Percentiles rank a stretch among this genome's conserved stretches.
phyloP scores from a whole-genome alignment of 1,140 invertebrate genomes.

The Brachionus koreanus region DNA sequence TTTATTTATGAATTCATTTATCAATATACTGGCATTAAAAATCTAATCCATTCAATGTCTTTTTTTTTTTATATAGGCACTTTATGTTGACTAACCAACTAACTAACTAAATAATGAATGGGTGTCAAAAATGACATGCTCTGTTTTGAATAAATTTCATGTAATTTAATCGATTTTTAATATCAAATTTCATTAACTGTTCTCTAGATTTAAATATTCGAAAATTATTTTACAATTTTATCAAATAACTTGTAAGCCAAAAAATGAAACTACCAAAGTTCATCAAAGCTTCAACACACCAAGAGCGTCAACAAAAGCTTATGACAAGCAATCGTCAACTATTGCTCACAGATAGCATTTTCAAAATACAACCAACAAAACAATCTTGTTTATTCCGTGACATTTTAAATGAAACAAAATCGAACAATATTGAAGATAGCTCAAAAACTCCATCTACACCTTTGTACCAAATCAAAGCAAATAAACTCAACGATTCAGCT shows the following conservation, averaged over 20 bases:
- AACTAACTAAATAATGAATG: not conserved
- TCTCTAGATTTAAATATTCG: constrained; percentile 9
- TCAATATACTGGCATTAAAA: not conserved
- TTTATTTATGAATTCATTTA: constrained; percentile 10
- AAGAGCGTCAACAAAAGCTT: constrained; percentile 26
- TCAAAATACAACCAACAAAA: constrained; percentile 21
- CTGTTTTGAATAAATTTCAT: not conserved
- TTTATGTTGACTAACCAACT: not conserved
- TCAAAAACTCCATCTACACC: not conserved
- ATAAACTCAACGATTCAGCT: not conserved
- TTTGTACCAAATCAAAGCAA: constrained; percentile 14
- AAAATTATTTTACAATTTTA: not conserved
- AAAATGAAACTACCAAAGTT: constrained; percentile 40
- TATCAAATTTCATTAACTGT: constrained; percentile 20
- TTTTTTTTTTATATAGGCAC: not conserved
- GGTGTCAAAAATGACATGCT: constrained; percentile 27
- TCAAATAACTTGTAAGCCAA: not conserved
- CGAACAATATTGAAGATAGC: not conserved
- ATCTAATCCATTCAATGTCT: not conserved
- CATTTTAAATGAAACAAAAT: constrained; percentile 8
- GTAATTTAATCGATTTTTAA: not conserved
- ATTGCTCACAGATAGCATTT: not conserved
- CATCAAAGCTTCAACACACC: constrained; percentile 23
- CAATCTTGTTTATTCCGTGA: not conserved
- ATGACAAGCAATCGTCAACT: not conserved